Conservation (phyloP, 2,113 vertebrate genomes). For the Cygnus buccinator region DNA sequence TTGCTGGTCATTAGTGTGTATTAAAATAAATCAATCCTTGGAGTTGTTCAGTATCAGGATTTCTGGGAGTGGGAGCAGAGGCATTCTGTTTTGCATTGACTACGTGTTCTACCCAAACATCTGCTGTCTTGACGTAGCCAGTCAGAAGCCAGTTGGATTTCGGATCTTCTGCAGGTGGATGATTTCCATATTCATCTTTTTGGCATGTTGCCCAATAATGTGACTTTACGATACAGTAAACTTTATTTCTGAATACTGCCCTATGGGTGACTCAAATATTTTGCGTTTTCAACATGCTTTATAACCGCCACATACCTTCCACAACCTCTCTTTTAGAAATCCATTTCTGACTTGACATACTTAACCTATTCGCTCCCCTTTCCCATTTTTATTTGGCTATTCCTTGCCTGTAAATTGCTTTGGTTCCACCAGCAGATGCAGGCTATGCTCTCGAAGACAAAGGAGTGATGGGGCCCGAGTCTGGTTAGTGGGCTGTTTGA, state of each 20-base stretch:
- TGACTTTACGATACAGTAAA: not conserved
- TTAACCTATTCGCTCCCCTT: not conserved
- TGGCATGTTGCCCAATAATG: not conserved
- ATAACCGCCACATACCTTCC: not conserved
- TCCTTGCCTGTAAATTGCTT: constrained; percentile 12
- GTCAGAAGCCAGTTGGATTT: not conserved
- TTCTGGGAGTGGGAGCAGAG: not conserved
- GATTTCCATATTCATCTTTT: not conserved
- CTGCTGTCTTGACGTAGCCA: not conserved
- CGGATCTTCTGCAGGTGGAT: not conserved
- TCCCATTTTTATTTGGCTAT: not conserved
- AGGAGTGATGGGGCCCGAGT: constrained; percentile 24
- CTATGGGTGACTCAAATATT: not conserved
- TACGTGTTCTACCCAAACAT: rapidly evolving
- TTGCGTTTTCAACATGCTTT: not conserved
- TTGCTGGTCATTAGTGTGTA: not conserved
- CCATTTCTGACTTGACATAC: not conserved
- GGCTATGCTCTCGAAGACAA: constrained; percentile 13
- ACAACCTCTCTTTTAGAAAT: not conserved
- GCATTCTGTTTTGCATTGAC: not conserved
- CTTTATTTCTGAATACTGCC: not conserved
- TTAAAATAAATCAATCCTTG: rapidly evolving
- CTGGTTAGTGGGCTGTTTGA: constrained; percentile 34
- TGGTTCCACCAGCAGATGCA: constrained; percentile 44
- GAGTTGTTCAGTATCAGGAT: not conserved